Conservation (phyloP, 2,888 invertebrate genomes). For the Eupithecia abbreviata region DNA sequence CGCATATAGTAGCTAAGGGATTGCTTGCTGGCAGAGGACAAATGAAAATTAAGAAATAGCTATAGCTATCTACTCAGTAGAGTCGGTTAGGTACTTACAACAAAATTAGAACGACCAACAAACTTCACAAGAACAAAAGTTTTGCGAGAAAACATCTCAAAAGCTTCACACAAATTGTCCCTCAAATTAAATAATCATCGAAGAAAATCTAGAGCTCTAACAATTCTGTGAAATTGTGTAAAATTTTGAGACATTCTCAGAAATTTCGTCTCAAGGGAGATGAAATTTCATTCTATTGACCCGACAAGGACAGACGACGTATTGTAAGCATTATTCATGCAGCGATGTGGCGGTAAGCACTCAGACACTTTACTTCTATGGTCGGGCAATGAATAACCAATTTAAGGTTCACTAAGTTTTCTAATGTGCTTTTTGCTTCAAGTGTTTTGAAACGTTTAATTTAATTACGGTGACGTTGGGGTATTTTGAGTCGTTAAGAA, state of each 20-base stretch:
- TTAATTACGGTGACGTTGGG: neutral
- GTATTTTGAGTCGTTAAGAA: neutral
- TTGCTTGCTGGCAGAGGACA: no score
- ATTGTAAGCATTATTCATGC: constrained; percentile 21
- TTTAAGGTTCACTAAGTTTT: constrained; percentile 15
- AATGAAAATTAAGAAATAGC: no score
- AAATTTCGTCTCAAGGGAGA: constrained; percentile 22
- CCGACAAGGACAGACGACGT: constrained; percentile 13
- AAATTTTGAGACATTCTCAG: neutral
- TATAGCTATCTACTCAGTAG: no score
- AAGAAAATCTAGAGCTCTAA: constrained; percentile 3
- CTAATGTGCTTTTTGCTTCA: constrained; percentile 10
- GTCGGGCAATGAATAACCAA: constrained; percentile 21
- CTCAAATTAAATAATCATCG: constrained; percentile 11
- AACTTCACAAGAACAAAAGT: neutral
- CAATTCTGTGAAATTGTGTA: neutral
- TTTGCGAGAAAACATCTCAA: neutral
- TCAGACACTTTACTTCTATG: constrained; percentile 19
- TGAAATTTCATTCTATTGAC: constrained; percentile 12
- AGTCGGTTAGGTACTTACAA: neutral
- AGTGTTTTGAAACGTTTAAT: neutral
- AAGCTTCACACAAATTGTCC: constrained; percentile 4
- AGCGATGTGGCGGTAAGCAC: constrained; percentile 15
- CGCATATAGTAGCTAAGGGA: no score
- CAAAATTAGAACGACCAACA: neutral